These are phyloP conservation scores for Odobenus rosmarus DNA, from an alignment of 2,113 vertebrate species.

Conservation along the genomic window DNA sequence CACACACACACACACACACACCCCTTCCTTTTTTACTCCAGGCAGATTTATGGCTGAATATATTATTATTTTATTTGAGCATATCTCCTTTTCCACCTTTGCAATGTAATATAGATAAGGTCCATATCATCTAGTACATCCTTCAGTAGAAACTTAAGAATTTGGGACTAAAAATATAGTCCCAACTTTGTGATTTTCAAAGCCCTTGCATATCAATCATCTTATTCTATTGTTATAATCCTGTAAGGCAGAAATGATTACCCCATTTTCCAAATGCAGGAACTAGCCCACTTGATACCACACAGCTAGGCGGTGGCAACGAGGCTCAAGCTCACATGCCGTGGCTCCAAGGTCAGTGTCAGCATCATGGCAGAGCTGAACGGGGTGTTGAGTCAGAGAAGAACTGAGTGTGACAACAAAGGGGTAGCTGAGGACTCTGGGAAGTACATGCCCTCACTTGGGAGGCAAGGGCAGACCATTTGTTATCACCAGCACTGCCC, in stretches of 20 bases:
- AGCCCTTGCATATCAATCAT: neutral
- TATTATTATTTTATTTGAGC: neutral
- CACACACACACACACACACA: accelerated
- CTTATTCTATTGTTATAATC: neutral
- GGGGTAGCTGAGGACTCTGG: neutral
- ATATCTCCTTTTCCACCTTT: neutral
- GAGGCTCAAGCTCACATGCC: neutral
- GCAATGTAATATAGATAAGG: neutral
- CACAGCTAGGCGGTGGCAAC: accelerated
- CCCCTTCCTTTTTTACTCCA: neutral
- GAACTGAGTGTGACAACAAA: neutral
- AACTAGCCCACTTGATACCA: accelerated
- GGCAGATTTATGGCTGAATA: neutral
- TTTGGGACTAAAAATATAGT: neutral
- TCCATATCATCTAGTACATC: neutral
- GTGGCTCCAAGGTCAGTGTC: neutral
- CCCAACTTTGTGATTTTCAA: neutral
- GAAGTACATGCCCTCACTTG: neutral
- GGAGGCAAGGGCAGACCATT: neutral
- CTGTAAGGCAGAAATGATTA: neutral
- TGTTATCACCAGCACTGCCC: neutral
- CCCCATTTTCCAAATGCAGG: neutral
- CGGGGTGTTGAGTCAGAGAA: neutral
- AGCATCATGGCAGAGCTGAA: neutral
- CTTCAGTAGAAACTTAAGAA: neutral